These are phyloP conservation scores for Valencia hispanica DNA, from an alignment of 2,797 vertebrate species.

Conservation along the genomic window DNA sequence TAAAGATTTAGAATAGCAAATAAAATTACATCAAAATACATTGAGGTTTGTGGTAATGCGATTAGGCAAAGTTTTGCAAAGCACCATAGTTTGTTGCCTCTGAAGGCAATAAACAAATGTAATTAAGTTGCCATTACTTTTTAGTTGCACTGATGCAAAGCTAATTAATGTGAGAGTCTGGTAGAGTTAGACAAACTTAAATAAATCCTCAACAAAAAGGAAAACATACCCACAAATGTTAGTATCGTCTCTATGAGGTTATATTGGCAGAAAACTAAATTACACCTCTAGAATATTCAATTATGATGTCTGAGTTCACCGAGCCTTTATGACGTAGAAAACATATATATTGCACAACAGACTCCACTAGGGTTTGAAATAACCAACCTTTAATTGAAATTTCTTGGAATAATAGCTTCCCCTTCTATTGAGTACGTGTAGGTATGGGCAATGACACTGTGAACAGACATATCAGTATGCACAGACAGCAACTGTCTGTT, in stretches of 20 bases:
- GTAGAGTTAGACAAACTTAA: conserved; percentile 13
- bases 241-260: conserved; percentile 35
- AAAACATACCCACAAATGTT: conserved; percentile 30
- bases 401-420: conserved; percentile 7
- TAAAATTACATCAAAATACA: background rate
- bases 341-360: background rate
- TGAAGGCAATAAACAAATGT: conserved; percentile 27
- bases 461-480: conserved; percentile 6
- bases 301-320: background rate
- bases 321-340: background rate
- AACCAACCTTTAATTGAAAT: conserved; percentile 9
- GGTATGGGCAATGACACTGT: conserved; percentile 6
- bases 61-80: conserved; percentile 6
- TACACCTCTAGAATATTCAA: conserved; percentile 5
- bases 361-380: conserved; percentile 1
- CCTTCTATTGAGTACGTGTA: conserved; percentile 11
- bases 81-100: conserved; percentile 13
- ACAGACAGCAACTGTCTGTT: background rate
- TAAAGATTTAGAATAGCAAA: too few species aligned
- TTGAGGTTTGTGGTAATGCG: background rate
- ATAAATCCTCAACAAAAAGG: conserved; percentile 22
- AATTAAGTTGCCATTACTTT: background rate
- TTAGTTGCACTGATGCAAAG: conserved; percentile 19
- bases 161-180: conserved; percentile 10
- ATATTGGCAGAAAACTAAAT: conserved; percentile 29